Base-by-base conservation (phyloP, 2,113 vertebrate genomes). In the Pomatorhinus ruficollis region DNA sequence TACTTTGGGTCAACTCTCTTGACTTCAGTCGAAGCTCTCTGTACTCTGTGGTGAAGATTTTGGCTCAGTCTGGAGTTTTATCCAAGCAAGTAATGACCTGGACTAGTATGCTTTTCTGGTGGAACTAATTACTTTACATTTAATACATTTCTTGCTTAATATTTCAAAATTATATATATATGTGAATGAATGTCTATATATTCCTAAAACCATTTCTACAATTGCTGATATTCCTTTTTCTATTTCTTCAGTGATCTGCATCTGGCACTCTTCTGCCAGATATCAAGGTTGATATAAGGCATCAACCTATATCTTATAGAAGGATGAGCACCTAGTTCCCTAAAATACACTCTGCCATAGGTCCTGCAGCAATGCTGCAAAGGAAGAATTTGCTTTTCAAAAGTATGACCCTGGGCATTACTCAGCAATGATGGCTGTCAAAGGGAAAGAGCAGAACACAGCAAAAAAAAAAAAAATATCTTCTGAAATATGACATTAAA, bases 381-480 rank as follows among this genome's bases (percentile, higher is more conserved):
- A 88, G 70, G 65, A 76, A 89, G 25, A 80, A 75, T 79, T 68
- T 85, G 59, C 65, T 87, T 91, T 89, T 80, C 49, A 54, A n/a
- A 92, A 95, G 71, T 39, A 57, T 95, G 79, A 95, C 96, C 77
- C 69, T 80, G 59, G 65, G 95, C 94, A 94, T 97, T 95, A 94
- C 77, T 95, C 89, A 97, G 94, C 93, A 90, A 57, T 75, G 94
- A 87, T 77, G 88, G 69, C 44, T 91, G 86, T 79, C 87, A 91
- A 66, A 83, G 14, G 31, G 14, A 94, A 84, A 94, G 40, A 71
- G 52, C n/a, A 87, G 93, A 84, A 53, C 37, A 60, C 60, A 64
- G 56, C 20, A 72, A 72, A 76, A 79, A 80, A 64, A 59, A 79
- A 76, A 78, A 68, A 76, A 66, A 50, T 15, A 15, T 65, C 11